Conservation (phyloP, 2,113 vertebrate genomes). For the Sceloporus undulatus region DNA sequence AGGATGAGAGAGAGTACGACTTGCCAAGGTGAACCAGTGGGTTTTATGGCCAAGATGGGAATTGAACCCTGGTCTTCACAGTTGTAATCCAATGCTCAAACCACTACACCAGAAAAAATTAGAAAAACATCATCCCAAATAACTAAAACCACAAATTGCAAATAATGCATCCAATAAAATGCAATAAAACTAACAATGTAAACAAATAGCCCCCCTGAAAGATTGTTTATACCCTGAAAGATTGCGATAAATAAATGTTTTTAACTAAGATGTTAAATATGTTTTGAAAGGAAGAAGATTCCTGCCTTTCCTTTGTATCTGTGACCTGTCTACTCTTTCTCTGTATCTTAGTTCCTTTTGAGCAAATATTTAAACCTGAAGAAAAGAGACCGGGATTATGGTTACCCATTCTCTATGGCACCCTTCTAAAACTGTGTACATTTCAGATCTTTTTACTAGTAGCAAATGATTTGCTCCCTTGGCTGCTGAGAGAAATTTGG, state of each 20-base stretch:
- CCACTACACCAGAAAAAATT: too few species aligned
- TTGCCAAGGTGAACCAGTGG: too few species aligned
- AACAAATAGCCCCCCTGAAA: neutral
- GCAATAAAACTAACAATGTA: neutral
- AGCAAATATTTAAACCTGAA: conserved; percentile 17
- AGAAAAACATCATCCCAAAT: too few species aligned
- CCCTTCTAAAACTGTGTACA: neutral
- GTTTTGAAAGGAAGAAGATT: neutral
- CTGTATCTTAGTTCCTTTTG: neutral
- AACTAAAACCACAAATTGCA: neutral
- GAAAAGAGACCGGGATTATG: neutral
- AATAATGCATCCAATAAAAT: neutral
- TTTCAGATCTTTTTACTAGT: neutral
- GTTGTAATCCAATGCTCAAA: too few species aligned
- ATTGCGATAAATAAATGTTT: neutral
- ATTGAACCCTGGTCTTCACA: too few species aligned
- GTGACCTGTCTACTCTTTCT: neutral
- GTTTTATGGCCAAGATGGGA: too few species aligned
- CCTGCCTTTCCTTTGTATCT: neutral
- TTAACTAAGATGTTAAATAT: neutral
- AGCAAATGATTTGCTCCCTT: neutral
- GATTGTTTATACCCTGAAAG: neutral
- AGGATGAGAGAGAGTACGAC: too few species aligned
- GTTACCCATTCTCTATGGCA: neutral
- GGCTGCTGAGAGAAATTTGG: conserved; percentile 7